Percentiles rank a stretch among this genome's conserved stretches.
phyloP scores from a whole-genome alignment of 2,888 invertebrate genomes.

The Tetragnatha montana region DNA sequence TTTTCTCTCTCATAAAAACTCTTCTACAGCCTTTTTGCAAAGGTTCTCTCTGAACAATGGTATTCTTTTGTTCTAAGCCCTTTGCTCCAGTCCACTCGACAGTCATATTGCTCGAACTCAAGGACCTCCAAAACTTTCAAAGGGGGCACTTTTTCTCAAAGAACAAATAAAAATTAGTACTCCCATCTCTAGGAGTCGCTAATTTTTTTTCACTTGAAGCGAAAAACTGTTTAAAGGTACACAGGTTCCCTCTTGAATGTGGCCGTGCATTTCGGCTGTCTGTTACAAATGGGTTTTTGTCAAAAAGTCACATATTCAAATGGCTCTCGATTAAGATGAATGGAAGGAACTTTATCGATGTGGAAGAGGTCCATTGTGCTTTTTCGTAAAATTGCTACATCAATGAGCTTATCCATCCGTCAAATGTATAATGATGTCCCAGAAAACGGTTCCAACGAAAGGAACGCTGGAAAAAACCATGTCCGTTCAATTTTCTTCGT shows the following conservation, averaged over 20 bases:
- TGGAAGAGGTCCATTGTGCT: neutral
- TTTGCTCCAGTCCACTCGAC: neutral
- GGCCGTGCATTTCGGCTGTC: neutral
- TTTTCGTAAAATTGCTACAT: neutral
- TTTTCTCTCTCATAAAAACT: no score
- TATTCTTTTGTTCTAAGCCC: neutral
- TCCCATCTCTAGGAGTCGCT: neutral
- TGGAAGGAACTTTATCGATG: neutral
- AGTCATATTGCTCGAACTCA: neutral
- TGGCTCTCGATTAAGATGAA: neutral
- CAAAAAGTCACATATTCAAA: neutral
- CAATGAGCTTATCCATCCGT: constrained; percentile 11
- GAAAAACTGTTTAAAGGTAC: neutral
- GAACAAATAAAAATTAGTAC: neutral
- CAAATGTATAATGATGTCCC: constrained; percentile 32
- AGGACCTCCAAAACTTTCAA: neutral
- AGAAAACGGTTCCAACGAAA: constrained; percentile 2
- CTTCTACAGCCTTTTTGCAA: neutral
- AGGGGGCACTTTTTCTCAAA: neutral
- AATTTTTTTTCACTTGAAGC: neutral
- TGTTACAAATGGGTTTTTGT: neutral
- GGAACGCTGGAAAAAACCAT: neutral
- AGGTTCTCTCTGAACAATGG: neutral
- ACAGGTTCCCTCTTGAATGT: neutral
- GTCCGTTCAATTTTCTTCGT: constrained; percentile 5